Conservation (phyloP, 2,888 invertebrate genomes). For the Apodemia zela region DNA sequence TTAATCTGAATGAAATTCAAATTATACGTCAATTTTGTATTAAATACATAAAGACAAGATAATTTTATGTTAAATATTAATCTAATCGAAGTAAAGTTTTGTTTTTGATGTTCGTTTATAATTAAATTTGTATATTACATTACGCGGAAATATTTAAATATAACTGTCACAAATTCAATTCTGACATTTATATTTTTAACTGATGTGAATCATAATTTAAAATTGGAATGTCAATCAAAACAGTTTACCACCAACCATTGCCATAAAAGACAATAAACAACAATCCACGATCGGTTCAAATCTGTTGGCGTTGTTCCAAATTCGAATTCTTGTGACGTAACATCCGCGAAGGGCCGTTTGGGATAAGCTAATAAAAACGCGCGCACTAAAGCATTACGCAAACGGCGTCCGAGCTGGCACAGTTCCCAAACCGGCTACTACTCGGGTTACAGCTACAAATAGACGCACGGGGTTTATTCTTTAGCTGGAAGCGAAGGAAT, state of each 20-base stretch:
- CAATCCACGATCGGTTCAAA: slow-evolving; percentile 63
- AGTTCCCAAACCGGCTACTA: slow-evolving; percentile 68
- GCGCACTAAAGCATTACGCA: slow-evolving; percentile 70
- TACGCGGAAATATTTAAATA: background rate
- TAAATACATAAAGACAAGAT: too few species aligned
- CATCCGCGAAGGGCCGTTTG: slow-evolving; percentile 70
- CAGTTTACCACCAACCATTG: slow-evolving; percentile 55
- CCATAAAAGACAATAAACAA: slow-evolving; percentile 76
- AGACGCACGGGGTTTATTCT: slow-evolving; percentile 59
- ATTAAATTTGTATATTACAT: too few species aligned
- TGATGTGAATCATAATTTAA: background rate
- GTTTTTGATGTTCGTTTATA: too few species aligned
- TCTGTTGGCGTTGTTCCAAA: slow-evolving; percentile 70
- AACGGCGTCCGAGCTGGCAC: slow-evolving; percentile 68
- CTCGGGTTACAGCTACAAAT: slow-evolving; percentile 78
- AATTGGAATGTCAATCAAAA: slow-evolving; percentile 16
- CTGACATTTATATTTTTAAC: background rate
- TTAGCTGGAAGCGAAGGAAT: slow-evolving; percentile 37
- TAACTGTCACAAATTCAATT: background rate
- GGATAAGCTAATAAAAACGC: slow-evolving; percentile 69
- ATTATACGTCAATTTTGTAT: slow-evolving; percentile 32
- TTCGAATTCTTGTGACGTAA: slow-evolving; percentile 73
- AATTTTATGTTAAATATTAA: too few species aligned
- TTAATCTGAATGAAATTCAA: slow-evolving; percentile 24
- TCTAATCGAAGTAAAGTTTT: too few species aligned